Base-by-base conservation (phyloP, 2,797 vertebrate genomes). In the Premnoplex brunnescens region DNA sequence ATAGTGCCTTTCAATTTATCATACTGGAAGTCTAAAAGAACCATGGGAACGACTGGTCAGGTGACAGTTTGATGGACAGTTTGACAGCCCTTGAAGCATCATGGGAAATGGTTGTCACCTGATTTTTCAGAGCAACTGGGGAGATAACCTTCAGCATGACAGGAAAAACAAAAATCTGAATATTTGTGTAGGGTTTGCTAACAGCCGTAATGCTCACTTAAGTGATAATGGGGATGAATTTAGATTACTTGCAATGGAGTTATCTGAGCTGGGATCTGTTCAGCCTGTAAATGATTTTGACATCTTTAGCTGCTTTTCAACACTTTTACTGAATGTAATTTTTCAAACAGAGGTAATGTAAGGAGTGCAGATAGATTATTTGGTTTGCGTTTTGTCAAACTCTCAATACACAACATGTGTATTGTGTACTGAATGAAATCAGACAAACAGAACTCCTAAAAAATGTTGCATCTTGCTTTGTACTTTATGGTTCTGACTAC, bases 101-200 rank as follows among this genome's bases (percentile, higher is more conserved):
- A 98, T 98, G 99, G 99, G 99, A 99, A 98, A 98, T 97, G 98
- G 98, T 98, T 99, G 99, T 99, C 99, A 99, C 98, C 98, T 99
- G 99, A 98, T 98, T 98, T 97, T 98, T 98, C 98, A 98, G 98
- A 98, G 98, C 97, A 97, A 98, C 98, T 96, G 95, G 97, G 97
- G 98, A 99, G 99, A 99, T 99, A 99, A 99, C 99, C 99, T 99
- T 99, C 99, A 99, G 98, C 97, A 97, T 99, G 99, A 99, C 97
- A 98, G 98, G 97, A 95, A 97, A 99, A 98, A 99, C 98, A 99
- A 98, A 99, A 98, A 98, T 98, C 96, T 95, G 97, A 98, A 98
- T 98, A 98, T 98, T 97, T 98, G 97, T 98, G 89, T 97, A 92
- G 90, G 95, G 96, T 97, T 97, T 96, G 95, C 94, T 97, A 97